Percentiles rank a stretch among this genome's conserved stretches.
These are phyloP conservation scores for Clanis bilineata DNA, from an alignment of 2,888 invertebrate genomes.

Conservation along the genomic window DNA sequence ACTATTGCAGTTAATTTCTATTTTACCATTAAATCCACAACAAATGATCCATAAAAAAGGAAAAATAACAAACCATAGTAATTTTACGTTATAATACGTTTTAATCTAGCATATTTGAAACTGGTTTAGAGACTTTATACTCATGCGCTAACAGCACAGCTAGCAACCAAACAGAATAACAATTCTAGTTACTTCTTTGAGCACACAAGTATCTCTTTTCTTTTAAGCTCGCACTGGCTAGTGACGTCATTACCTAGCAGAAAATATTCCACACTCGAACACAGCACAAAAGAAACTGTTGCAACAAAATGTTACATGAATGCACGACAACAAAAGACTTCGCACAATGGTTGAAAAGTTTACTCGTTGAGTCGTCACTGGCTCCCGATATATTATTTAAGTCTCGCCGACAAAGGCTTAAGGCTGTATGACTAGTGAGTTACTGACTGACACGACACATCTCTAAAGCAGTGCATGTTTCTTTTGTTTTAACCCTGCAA, in stretches of 20 bases:
- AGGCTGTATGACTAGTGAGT: neutral
- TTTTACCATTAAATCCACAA: no score
- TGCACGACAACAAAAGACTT: conserved; percentile 40
- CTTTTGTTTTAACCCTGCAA: neutral
- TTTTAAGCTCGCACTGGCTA: neutral
- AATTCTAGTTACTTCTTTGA: neutral
- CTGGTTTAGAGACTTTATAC: no score
- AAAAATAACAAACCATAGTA: no score
- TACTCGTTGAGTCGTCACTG: conserved; percentile 24
- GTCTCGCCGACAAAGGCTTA: neutral
- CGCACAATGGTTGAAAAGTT: conserved; percentile 38
- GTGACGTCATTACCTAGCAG: neutral
- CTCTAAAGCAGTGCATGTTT: conserved; percentile 16
- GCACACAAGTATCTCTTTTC: neutral
- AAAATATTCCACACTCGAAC: neutral
- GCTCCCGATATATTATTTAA: conserved; percentile 40
- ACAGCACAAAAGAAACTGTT: conserved; percentile 14
- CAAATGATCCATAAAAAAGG: no score
- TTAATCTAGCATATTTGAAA: no score
- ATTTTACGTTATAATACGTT: no score
- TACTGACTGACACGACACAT: neutral
- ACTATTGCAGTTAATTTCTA: no score
- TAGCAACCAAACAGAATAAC: neutral
- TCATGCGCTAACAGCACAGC: neutral
- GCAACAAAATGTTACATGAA: conserved; percentile 30